Conservation (phyloP, 2,797 vertebrate species). For the Varecia variegata region DNA sequence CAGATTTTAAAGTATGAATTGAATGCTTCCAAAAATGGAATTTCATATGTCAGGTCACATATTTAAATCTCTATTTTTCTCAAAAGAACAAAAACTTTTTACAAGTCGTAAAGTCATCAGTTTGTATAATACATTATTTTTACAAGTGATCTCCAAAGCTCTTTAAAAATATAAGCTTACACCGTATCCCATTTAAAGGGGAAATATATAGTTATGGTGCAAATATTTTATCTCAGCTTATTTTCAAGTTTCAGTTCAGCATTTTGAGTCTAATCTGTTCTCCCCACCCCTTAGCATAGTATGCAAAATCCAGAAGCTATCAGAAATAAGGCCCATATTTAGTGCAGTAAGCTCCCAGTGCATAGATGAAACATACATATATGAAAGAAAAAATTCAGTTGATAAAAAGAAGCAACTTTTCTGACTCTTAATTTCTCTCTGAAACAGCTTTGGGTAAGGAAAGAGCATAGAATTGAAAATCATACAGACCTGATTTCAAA, state of each 20-base stretch:
- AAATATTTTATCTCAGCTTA: slow-evolving; percentile 51
- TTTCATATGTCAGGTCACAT: slow-evolving; percentile 31
- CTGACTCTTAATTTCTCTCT: slow-evolving; percentile 1
- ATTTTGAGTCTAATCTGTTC: slow-evolving; percentile 39
- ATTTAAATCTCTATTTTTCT: slow-evolving; percentile 49
- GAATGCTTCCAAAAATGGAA: slow-evolving; percentile 3
- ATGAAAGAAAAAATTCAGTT: background rate
- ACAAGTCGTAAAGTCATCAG: background rate
- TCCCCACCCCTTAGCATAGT: background rate
- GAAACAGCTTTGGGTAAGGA: background rate
- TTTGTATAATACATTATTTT: slow-evolving; percentile 12
- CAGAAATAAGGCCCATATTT: slow-evolving; percentile 15
- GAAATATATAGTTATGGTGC: background rate
- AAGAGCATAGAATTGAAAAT: slow-evolving; percentile 39
- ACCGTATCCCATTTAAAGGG: slow-evolving; percentile 25
- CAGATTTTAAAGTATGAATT: slow-evolving; percentile 49
- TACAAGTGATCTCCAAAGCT: slow-evolving; percentile 15
- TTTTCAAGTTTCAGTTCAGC: slow-evolving; percentile 48
- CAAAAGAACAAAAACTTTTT: slow-evolving; percentile 31
- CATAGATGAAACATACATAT: background rate
- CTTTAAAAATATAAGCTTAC: slow-evolving; percentile 42
- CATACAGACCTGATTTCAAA: slow-evolving; percentile 11
- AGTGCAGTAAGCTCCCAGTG: background rate
- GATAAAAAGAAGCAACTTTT: background rate
- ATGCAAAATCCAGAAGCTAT: slow-evolving; percentile 34